Evolutionary conservation across 2,888 invertebrate species (phyloP).

Genomic region (Aelia acuminata): DNA sequence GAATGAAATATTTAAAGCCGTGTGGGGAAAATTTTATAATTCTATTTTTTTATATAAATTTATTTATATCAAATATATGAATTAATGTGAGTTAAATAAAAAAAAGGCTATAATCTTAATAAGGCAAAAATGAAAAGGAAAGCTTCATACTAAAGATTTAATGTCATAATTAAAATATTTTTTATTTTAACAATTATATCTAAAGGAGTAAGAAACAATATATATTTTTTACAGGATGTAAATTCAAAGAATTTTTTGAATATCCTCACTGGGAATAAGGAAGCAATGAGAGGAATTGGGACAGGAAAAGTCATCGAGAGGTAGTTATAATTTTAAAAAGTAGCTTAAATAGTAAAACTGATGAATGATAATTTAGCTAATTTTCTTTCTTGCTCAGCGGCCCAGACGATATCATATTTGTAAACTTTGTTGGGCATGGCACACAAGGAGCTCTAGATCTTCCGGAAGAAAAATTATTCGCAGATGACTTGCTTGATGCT

Average conservation of each 20-base stretch:
- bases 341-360: neutral
- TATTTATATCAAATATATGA: too few species aligned
- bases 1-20: too few species aligned
- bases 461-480: slow-evolving; percentile 70
- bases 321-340: slow-evolving; percentile 65
- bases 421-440: slow-evolving; percentile 77
- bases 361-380: neutral
- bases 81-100: too few species aligned
- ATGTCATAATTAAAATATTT: too few species aligned
- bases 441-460: slow-evolving; percentile 73
- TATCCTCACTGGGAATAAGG: slow-evolving; percentile 72
- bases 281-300: slow-evolving; percentile 70
- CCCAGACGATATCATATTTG: slow-evolving; percentile 74
- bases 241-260: slow-evolving; percentile 70
- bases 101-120: too few species aligned
- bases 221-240: slow-evolving; percentile 63
- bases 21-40: too few species aligned
- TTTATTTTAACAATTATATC: too few species aligned
- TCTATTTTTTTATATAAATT: too few species aligned
- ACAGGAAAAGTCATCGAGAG: slow-evolving; percentile 71
- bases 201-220: neutral
- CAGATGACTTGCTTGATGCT: slow-evolving; percentile 67
- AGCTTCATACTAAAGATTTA: too few species aligned
- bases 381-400: slow-evolving; percentile 69
- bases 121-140: too few species aligned